phyloP scores from a whole-genome alignment of 2,113 vertebrate genomes.

The Asarcornis scutulata region DNA sequence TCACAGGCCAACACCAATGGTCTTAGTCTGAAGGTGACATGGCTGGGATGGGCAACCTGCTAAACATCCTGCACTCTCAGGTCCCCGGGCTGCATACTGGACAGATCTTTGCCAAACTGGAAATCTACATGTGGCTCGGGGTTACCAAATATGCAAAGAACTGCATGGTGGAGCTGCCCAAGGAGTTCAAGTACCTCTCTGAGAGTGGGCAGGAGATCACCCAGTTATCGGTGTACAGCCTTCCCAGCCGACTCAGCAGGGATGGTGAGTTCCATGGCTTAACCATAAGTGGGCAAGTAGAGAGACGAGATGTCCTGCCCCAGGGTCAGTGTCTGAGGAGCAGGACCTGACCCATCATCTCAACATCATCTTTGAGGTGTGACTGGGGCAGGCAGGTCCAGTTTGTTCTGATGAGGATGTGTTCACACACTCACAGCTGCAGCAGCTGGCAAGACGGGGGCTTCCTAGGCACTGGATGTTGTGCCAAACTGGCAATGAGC shows the following conservation, averaged over 20 bases:
- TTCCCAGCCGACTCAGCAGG: conserved; percentile 80
- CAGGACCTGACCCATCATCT: background rate
- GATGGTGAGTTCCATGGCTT: conserved; percentile 80
- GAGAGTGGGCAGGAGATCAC: conserved; percentile 57
- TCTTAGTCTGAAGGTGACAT: background rate
- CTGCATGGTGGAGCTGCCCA: conserved; percentile 80
- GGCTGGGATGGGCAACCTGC: background rate
- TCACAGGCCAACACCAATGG: background rate
- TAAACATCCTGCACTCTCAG: conserved; percentile 44
- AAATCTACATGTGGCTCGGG: conserved; percentile 94
- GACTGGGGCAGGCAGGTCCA: background rate
- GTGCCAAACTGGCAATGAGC: background rate
- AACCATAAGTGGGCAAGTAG: background rate
- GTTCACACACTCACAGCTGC: background rate
- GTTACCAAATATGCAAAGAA: conserved; percentile 86
- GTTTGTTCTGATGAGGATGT: background rate
- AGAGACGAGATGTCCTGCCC: background rate
- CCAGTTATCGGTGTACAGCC: conserved; percentile 44
- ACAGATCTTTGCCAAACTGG: conserved; percentile 90
- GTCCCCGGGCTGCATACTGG: conserved; percentile 80
- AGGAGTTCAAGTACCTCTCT: conserved; percentile 82
- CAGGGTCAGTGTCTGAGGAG: background rate
- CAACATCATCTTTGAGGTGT: background rate
- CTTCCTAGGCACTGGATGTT: background rate
- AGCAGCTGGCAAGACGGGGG: background rate